Percentiles rank a stretch among this genome's conserved stretches.
Evolutionary conservation across 2,888 invertebrate species (phyloP).

Genomic region (Drosophila pseudotalamancana): DNA sequence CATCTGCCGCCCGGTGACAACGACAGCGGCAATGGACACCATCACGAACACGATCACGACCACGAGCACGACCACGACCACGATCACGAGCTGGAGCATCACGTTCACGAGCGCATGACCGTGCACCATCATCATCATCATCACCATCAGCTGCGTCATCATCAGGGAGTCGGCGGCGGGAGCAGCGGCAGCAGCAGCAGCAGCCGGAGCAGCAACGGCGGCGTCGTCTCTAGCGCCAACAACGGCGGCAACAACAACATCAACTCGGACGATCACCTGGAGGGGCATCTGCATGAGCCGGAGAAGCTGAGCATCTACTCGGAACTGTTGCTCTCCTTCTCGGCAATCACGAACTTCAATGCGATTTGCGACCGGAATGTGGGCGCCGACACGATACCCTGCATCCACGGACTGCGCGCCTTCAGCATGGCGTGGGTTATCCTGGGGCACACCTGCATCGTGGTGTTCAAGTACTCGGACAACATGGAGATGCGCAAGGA

Average conservation of each 20-base stretch:
- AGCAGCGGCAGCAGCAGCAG: slow-evolving; percentile 15
- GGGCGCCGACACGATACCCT: slow-evolving; percentile 91
- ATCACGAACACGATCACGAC: slow-evolving; percentile 42
- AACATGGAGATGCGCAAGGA: slow-evolving; percentile 90
- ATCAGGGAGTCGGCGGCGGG: slow-evolving; percentile 7
- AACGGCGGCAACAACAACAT: slow-evolving; percentile 71
- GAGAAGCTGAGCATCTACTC: slow-evolving; percentile 83
- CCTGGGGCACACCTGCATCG: slow-evolving; percentile 90
- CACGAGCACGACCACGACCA: slow-evolving; percentile 23
- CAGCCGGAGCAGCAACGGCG: slow-evolving; percentile 9
- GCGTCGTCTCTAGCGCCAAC: slow-evolving; percentile 4
- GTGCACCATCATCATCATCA: slow-evolving; percentile 30
- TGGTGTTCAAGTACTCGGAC: slow-evolving; percentile 93
- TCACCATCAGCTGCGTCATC: slow-evolving; percentile 18
- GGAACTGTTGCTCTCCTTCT: slow-evolving; percentile 91
- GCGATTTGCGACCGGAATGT: slow-evolving; percentile 92
- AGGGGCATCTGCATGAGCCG: slow-evolving; percentile 85
- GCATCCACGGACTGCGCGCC: slow-evolving; percentile 89
- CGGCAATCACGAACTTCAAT: slow-evolving; percentile 90
- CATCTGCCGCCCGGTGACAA: slow-evolving; percentile 84
- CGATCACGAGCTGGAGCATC: slow-evolving; percentile 24
- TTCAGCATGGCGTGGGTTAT: slow-evolving; percentile 90
- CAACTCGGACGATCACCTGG: slow-evolving; percentile 87
- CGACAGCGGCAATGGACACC: slow-evolving; percentile 72
- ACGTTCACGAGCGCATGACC: slow-evolving; percentile 41